Conservation (phyloP, 2,797 vertebrate genomes). For the Cryptoprocta ferox region DNA sequence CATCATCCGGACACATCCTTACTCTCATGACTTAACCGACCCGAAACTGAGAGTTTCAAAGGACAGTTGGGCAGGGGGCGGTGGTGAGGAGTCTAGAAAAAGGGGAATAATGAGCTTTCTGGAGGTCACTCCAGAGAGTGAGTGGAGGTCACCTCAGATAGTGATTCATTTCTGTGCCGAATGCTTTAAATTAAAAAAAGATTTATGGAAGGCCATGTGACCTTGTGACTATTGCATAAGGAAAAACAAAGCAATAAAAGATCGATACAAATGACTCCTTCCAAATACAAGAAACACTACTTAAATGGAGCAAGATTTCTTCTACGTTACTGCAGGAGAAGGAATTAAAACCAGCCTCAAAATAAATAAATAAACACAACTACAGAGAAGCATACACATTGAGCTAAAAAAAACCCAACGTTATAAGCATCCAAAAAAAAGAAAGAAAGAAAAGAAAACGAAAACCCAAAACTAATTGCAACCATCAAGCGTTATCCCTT, state of each 20-base stretch:
- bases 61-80: no score
- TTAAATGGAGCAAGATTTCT: not conserved
- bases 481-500: not conserved
- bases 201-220: not conserved
- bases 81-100: not conserved
- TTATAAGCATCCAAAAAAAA: not conserved
- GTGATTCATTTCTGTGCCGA: not conserved
- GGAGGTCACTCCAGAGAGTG: no score
- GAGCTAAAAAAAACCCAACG: not conserved
- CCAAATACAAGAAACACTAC: not conserved
- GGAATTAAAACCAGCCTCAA: not conserved
- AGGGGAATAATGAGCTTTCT: not conserved
- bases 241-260: not conserved
- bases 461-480: not conserved
- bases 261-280: not conserved
- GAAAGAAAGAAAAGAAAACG: no score
- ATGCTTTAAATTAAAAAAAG: not conserved
- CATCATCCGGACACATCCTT: not conserved
- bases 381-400: not conserved
- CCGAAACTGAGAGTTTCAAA: not conserved
- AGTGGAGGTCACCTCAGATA: not conserved
- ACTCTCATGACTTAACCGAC: not conserved
- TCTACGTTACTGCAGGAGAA: not conserved
- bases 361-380: not conserved
- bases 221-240: not conserved